A percentile compares a stretch with the other conserved stretches of the same genome.
Conservation (phyloP, 1,140 invertebrate species). For the Lordiphosa mommai region DNA sequence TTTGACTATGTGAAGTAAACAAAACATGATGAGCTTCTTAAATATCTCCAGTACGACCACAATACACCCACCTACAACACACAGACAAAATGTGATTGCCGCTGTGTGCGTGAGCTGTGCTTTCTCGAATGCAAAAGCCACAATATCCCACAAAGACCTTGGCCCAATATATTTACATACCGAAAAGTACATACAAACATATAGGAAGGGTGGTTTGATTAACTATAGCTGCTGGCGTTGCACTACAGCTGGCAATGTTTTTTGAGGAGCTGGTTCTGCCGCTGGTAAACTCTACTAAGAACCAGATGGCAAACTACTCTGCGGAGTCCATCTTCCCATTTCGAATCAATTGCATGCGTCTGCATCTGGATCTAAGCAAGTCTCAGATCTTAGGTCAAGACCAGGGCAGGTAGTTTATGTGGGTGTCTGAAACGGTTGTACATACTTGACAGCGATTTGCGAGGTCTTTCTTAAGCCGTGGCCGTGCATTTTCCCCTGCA, state of each 20-base stretch:
- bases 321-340: too few relatives aligned
- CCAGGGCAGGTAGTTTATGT: too few relatives aligned
- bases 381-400: too few relatives aligned
- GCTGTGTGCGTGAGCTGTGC: neutral
- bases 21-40: too few relatives aligned
- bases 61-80: neutral
- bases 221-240: neutral
- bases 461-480: neutral
- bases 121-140: neutral
- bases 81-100: neutral
- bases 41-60: too few relatives aligned
- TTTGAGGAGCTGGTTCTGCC: too few relatives aligned
- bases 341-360: too few relatives aligned
- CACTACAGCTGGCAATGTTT: too few relatives aligned
- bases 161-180: slow-evolving; percentile 1
- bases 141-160: slow-evolving; percentile 1
- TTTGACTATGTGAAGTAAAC: too few relatives aligned
- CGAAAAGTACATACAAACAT: neutral
- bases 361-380: too few relatives aligned
- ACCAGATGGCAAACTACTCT: too few relatives aligned
- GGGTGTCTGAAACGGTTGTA: neutral
- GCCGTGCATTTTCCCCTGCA: neutral
- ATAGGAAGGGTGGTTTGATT: neutral
- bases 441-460: neutral
- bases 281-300: neutral